Conservation (phyloP, 2,113 vertebrate genomes). For the Nothobranchius furzeri region DNA sequence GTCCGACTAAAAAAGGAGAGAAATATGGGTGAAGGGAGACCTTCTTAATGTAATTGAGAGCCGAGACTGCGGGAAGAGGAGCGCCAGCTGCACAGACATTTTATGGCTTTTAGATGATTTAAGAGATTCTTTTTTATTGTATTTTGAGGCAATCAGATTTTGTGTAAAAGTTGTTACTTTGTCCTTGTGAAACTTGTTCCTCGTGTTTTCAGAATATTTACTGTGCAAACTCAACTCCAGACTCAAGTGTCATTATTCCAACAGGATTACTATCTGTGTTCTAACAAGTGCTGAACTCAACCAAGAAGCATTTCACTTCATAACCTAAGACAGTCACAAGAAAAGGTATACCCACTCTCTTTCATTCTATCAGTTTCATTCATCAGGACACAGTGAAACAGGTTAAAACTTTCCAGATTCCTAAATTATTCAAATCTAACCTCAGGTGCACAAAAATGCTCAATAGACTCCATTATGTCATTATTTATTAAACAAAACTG, state of each 20-base stretch:
- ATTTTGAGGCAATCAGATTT: constrained; percentile 56
- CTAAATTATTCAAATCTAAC: no score
- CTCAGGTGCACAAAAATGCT: no score
- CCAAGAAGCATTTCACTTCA: not conserved
- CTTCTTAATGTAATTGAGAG: constrained; percentile 58
- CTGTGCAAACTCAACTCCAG: constrained; percentile 19
- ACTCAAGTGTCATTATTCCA: constrained; percentile 27
- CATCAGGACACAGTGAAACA: no score
- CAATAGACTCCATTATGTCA: no score
- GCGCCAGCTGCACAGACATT: constrained; percentile 44
- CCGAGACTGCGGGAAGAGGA: constrained; percentile 16
- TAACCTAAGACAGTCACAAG: no score
- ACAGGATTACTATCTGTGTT: constrained; percentile 17
- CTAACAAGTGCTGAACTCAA: constrained; percentile 10
- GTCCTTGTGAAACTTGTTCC: constrained; percentile 45
- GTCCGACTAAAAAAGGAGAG: not conserved
- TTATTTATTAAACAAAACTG: no score
- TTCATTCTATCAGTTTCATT: no score
- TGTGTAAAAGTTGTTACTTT: constrained; percentile 47
- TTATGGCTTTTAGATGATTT: constrained; percentile 72
- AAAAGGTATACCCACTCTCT: no score
- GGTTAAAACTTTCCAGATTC: no score
- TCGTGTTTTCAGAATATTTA: constrained; percentile 47
- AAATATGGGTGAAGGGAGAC: constrained; percentile 19
- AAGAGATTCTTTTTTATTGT: constrained; percentile 50